These are phyloP conservation scores for Garra rufa DNA, from an alignment of 2,113 vertebrate species.

Conservation along the genomic window DNA sequence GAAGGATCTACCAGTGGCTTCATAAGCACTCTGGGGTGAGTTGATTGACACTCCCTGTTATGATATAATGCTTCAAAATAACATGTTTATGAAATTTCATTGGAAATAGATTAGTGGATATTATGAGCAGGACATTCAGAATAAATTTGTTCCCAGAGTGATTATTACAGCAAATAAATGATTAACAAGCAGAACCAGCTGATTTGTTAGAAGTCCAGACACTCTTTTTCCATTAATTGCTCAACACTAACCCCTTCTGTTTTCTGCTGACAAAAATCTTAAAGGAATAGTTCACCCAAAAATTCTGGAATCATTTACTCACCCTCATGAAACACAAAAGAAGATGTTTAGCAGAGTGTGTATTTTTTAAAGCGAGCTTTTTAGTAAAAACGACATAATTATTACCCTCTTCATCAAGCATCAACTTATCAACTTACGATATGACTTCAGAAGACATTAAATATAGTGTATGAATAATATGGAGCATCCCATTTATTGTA, in stretches of 20 bases:
- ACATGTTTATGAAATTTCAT: neutral
- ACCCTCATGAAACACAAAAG: neutral
- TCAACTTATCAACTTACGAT: too few relatives aligned
- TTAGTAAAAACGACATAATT: neutral
- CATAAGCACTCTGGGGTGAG: constrained; percentile 97
- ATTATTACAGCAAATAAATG: constrained; percentile 28
- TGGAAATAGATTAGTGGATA: neutral
- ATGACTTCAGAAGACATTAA: neutral
- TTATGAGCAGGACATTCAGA: neutral
- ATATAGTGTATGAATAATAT: neutral
- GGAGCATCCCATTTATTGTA: neutral
- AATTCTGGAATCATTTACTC: neutral
- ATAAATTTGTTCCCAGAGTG: neutral
- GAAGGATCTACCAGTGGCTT: constrained; percentile 97
- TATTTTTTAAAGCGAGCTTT: neutral
- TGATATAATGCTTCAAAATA: constrained; percentile 9
- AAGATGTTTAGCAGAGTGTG: neutral
- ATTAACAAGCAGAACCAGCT: constrained; percentile 17
- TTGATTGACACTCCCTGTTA: constrained; percentile 31
- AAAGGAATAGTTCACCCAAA: neutral
- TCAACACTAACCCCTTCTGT: neutral
- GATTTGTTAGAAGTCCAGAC: neutral
- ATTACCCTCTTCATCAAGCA: neutral
- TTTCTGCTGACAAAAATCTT: constrained; percentile 12
- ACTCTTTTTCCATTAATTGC: neutral